Percentiles rank a stretch among this genome's conserved stretches.
Conservation (phyloP, 2,888 invertebrate species). For the Tenthredo distinguenda region DNA sequence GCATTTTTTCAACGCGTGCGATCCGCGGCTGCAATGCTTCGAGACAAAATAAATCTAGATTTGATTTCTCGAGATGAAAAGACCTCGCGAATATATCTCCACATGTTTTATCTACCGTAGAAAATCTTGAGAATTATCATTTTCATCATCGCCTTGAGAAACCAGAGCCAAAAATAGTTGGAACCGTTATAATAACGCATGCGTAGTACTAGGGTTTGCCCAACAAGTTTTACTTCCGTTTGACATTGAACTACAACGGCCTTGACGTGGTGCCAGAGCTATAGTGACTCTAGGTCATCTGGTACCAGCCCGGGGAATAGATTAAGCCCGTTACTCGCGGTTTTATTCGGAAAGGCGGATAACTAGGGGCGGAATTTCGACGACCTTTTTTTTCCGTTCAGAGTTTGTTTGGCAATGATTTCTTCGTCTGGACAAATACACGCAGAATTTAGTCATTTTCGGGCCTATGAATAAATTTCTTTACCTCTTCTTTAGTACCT, state of each 20-base stretch:
- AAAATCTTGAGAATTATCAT: background rate
- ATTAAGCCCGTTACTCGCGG: slow-evolving; percentile 10
- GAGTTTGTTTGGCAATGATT: background rate
- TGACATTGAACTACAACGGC: slow-evolving; percentile 51
- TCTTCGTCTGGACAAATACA: background rate
- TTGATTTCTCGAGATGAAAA: background rate
- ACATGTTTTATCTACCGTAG: background rate
- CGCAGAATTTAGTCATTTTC: background rate
- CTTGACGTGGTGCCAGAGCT: slow-evolving; percentile 47
- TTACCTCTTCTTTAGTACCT: background rate
- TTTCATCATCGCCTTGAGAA: background rate
- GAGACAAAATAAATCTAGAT: background rate
- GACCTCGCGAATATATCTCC: background rate
- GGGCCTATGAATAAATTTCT: background rate
- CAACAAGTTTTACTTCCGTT: slow-evolving; percentile 39
- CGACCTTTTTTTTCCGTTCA: background rate
- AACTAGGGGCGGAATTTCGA: background rate
- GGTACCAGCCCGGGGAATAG: background rate
- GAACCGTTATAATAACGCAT: slow-evolving; percentile 28
- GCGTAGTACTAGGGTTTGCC: slow-evolving; percentile 13
- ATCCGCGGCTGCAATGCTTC: background rate
- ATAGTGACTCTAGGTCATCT: slow-evolving; percentile 39
- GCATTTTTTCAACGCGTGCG: background rate
- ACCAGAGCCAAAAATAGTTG: background rate
- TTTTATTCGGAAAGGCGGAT: background rate